phyloP scores from a whole-genome alignment of 2,797 vertebrate genomes.

The Hafferia zeledoni region DNA sequence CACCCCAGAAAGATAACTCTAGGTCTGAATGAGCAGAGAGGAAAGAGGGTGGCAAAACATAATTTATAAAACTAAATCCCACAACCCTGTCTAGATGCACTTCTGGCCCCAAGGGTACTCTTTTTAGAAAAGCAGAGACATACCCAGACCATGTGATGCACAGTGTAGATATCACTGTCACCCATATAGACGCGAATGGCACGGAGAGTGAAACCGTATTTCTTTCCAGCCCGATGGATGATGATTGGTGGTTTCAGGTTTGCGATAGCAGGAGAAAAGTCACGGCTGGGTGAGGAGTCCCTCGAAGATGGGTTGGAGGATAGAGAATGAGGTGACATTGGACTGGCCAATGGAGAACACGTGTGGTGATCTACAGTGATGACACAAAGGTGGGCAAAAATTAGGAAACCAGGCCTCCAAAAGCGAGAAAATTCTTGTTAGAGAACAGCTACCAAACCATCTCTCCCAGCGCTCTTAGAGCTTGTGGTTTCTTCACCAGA shows the following conservation, averaged over 20 bases:
- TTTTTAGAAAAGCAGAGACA: conserved; percentile 69
- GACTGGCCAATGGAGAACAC: conserved; percentile 94
- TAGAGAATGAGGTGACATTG: conserved; percentile 95
- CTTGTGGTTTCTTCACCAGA: not conserved
- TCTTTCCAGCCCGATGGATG: conserved; percentile 94
- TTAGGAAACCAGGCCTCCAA: conserved; percentile 60
- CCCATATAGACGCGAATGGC: conserved; percentile 98
- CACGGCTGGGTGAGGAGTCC: conserved; percentile 95
- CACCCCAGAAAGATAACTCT: not conserved
- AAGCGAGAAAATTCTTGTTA: conserved; percentile 47
- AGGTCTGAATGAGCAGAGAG: not conserved
- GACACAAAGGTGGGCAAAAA: conserved; percentile 63
- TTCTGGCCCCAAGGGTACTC: conserved; percentile 1
- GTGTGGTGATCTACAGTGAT: conserved; percentile 87
- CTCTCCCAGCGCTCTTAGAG: not conserved
- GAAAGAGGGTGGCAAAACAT: not conserved
- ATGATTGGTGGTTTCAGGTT: conserved; percentile 86
- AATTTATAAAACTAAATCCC: not conserved
- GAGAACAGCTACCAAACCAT: not conserved
- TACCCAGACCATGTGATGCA: conserved; percentile 99
- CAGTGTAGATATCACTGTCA: conserved; percentile 93
- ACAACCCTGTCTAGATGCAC: not conserved
- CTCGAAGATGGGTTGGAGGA: conserved; percentile 97
- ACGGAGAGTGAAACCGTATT: conserved; percentile 95
- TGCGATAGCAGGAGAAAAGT: conserved; percentile 88